phyloP scores from a whole-genome alignment of 1,140 invertebrate species.

The Nephila pilipes region DNA sequence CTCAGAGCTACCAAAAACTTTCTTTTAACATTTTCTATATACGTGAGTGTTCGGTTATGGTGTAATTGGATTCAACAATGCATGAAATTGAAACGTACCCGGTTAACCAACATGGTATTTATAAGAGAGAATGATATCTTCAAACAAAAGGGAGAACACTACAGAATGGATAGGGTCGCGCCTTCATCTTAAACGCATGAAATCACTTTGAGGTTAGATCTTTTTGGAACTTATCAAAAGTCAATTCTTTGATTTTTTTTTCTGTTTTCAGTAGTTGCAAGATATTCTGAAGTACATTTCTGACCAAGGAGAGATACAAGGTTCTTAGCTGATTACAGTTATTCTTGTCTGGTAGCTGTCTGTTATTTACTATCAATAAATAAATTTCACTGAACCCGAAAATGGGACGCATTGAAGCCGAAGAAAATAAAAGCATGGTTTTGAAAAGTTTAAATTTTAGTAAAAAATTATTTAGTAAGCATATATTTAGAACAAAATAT shows the following conservation, averaged over 20 bases:
- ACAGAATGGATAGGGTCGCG: neutral
- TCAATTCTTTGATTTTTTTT: neutral
- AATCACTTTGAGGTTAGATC: constrained; percentile 19
- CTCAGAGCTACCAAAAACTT: neutral
- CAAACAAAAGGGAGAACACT: constrained; percentile 9
- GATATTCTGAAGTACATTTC: too few species aligned
- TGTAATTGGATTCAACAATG: constrained; percentile 31
- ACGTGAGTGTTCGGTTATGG: constrained; percentile 6
- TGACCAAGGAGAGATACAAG: too few species aligned
- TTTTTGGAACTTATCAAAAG: constrained; percentile 17
- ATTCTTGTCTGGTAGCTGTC: too few species aligned
- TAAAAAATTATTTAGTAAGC: too few species aligned
- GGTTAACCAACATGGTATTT: constrained; percentile 14
- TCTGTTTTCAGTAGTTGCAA: neutral
- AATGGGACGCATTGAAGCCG: too few species aligned
- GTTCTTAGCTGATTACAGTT: too few species aligned
- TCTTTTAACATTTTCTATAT: neutral
- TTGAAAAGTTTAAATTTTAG: too few species aligned
- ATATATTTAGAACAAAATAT: too few species aligned
- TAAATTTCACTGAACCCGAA: too few species aligned
- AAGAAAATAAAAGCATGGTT: too few species aligned
- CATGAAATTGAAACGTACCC: constrained; percentile 35
- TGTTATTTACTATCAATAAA: too few species aligned
- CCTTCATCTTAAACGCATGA: constrained; percentile 17
- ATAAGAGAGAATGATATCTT: constrained; percentile 12